These are phyloP conservation scores for Stomorhina lunata DNA, from an alignment of 2,888 invertebrate genomes.

Conservation along the genomic window DNA sequence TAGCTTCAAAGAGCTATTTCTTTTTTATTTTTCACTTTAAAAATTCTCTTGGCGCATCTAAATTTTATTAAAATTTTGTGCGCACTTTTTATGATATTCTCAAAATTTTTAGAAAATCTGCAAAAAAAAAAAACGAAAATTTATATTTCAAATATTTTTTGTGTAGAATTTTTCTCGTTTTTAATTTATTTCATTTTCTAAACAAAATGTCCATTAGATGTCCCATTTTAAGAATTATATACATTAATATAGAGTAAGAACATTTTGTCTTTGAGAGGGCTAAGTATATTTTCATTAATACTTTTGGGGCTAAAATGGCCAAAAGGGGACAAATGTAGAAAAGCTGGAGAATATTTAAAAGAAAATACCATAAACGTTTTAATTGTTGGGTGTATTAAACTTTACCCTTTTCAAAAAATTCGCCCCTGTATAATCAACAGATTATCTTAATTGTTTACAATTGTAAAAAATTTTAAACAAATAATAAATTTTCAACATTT, in stretches of 20 bases:
- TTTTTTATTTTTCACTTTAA: not conserved
- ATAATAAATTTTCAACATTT: no score
- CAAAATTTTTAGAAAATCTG: slow-evolving; percentile 16
- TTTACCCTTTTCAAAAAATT: no score
- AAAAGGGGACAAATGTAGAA: slow-evolving; percentile 2
- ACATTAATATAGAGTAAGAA: not conserved
- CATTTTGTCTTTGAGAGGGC: slow-evolving; percentile 27
- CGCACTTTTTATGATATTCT: slow-evolving; percentile 39
- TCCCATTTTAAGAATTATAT: not conserved
- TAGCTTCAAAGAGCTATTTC: not conserved
- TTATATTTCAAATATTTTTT: no score
- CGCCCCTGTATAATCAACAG: no score
- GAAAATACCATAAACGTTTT: no score
- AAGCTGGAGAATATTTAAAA: no score
- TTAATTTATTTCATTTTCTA: slow-evolving; percentile 18
- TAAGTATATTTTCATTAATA: slow-evolving; percentile 31
- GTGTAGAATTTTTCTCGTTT: slow-evolving; percentile 19
- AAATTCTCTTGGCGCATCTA: slow-evolving; percentile 56
- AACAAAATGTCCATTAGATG: slow-evolving; percentile 39
- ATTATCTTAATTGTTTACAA: no score
- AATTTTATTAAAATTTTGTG: slow-evolving; percentile 47
- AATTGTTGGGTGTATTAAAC: no score
- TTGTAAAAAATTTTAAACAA: no score
- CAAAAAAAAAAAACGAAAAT: not conserved
- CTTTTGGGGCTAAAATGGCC: not conserved